phyloP scores from a whole-genome alignment of 2,888 invertebrate genomes.

The Acanthosepion esculentum region DNA sequence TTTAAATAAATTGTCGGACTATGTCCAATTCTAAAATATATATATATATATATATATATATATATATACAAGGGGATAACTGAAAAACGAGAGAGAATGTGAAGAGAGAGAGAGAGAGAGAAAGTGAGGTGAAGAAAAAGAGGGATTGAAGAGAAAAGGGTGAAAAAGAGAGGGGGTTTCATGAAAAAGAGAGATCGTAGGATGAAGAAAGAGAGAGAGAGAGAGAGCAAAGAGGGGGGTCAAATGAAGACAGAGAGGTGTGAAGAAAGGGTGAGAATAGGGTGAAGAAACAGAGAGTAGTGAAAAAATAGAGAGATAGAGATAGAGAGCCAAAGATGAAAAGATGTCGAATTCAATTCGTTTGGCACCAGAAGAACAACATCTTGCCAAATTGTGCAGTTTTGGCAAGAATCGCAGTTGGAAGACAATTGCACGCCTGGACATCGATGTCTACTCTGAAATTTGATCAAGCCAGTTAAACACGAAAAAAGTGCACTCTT shows the following conservation, averaged over 20 bases:
- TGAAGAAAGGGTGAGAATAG: not conserved
- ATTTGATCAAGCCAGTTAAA: not conserved
- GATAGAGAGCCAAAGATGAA: not conserved
- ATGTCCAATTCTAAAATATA: too few relatives aligned
- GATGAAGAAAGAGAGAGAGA: not conserved
- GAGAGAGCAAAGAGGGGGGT: not conserved
- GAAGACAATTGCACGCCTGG: not conserved
- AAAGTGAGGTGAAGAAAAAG: constrained; percentile 48
- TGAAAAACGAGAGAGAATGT: not conserved
- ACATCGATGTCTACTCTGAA: not conserved
- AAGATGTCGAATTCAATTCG: not conserved
- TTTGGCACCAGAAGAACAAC: not conserved
- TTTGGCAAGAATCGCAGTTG: not conserved
- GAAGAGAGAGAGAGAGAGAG: too few relatives aligned
- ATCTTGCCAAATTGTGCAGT: not conserved
- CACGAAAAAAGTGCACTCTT: not conserved
- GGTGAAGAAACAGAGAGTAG: not conserved
- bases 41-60: too few relatives aligned
- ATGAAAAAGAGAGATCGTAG: not conserved
- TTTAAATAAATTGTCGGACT: too few relatives aligned
- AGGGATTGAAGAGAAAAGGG: constrained; percentile 48
- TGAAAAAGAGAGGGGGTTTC: constrained; percentile 43
- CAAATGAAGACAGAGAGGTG: not conserved
- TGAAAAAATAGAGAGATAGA: not conserved
- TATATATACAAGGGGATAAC: not conserved